These are phyloP conservation scores for Drosophila ochracea DNA, from an alignment of 2,888 invertebrate genomes.

Conservation along the genomic window DNA sequence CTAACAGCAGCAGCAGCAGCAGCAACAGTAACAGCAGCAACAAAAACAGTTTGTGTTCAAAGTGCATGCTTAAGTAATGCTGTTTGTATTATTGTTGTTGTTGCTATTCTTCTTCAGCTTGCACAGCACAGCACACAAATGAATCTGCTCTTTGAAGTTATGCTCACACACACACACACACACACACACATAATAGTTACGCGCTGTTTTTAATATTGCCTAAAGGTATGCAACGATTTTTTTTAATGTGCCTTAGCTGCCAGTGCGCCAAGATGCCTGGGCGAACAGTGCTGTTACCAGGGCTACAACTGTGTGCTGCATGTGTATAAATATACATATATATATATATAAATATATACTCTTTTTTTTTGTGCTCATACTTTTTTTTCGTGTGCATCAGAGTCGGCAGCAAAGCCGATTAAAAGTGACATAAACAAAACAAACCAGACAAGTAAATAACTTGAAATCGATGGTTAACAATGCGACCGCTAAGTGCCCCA, in stretches of 20 bases:
- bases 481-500: not conserved
- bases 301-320: slow-evolving; percentile 6
- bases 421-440: slow-evolving; percentile 12
- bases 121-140: slow-evolving; percentile 9
- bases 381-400: slow-evolving; percentile 42
- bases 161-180: not conserved
- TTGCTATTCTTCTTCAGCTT: not conserved
- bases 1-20: slow-evolving; percentile 22
- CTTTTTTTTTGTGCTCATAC: slow-evolving; percentile 1
- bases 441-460: slow-evolving; percentile 12
- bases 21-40: not conserved
- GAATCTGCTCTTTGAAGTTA: not conserved
- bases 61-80: slow-evolving; percentile 26
- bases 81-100: not conserved
- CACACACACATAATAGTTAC: not conserved
- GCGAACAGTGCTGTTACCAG: slow-evolving; percentile 24
- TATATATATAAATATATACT: not conserved
- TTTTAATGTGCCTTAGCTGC: slow-evolving; percentile 3
- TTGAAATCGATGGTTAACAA: slow-evolving; percentile 16
- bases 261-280: not conserved
- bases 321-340: not conserved
- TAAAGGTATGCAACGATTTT: slow-evolving; percentile 48
- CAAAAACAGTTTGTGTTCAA: slow-evolving; percentile 19
- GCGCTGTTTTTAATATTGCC: slow-evolving; percentile 28
- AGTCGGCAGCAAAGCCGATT: slow-evolving; percentile 19